A percentile compares a stretch with the other conserved stretches of the same genome.
These are phyloP conservation scores for Bucco capensis DNA, from an alignment of 2,113 vertebrate species.

Conservation along the genomic window DNA sequence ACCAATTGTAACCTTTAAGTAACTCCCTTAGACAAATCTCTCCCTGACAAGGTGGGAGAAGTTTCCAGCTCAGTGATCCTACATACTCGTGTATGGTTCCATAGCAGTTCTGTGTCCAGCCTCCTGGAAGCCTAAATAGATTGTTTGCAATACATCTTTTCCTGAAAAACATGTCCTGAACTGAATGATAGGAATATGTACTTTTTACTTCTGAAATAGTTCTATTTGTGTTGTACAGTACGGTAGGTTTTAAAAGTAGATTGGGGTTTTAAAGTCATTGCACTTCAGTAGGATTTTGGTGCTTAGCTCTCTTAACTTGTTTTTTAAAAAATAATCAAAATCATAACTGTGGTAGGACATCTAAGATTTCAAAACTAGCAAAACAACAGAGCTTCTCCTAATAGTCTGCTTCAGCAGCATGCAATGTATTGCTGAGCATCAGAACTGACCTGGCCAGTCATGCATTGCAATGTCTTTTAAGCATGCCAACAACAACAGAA, in stretches of 20 bases:
- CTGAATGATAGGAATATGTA: background rate
- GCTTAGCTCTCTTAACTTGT: background rate
- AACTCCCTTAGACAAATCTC: background rate
- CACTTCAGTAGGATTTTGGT: background rate
- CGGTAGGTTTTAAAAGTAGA: background rate
- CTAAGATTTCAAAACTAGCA: background rate
- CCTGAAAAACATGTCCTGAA: background rate
- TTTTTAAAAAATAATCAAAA: background rate
- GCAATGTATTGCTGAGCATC: background rate
- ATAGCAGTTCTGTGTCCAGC: background rate
- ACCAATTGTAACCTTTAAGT: background rate
- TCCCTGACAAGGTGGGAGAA: background rate
- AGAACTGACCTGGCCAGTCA: constrained; percentile 17
- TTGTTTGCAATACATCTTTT: background rate
- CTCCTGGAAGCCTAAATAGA: background rate
- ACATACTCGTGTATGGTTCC: background rate
- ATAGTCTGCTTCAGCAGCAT: background rate
- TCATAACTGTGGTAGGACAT: background rate
- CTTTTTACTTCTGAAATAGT: background rate
- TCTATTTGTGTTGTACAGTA: background rate
- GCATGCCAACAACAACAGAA: constrained; percentile 63
- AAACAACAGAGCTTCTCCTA: background rate
- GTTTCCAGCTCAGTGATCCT: background rate
- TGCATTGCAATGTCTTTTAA: constrained; percentile 31
- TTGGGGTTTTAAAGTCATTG: background rate